These are phyloP conservation scores for Cyclophora albipunctata DNA, from an alignment of 2,888 invertebrate species.

Conservation along the genomic window DNA sequence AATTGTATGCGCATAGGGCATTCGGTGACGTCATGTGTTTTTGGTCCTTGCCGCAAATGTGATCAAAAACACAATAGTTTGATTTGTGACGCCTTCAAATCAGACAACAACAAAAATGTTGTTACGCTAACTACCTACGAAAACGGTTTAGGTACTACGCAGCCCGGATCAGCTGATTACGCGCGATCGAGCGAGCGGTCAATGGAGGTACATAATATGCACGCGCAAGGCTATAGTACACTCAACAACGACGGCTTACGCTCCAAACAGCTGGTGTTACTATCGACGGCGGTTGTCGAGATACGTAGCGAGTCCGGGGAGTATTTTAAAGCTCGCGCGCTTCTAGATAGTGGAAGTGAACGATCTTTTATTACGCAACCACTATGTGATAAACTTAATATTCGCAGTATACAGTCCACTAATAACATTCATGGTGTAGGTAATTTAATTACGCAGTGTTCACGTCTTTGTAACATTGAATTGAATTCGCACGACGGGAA, in stretches of 20 bases:
- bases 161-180: too few species aligned
- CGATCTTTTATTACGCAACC: conserved; percentile 15
- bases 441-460: conserved; percentile 11
- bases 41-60: conserved; percentile 6
- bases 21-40: not conserved
- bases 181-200: too few species aligned
- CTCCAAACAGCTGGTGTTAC: conserved; percentile 1
- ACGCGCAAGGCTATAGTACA: too few species aligned
- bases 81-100: too few species aligned
- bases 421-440: conserved; percentile 15
- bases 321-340: not conserved
- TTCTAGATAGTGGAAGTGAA: conserved; percentile 12
- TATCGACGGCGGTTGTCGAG: not conserved
- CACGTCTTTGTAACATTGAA: conserved; percentile 12
- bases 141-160: too few species aligned
- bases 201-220: too few species aligned
- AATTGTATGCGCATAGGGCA: conserved; percentile 7
- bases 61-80: conserved; percentile 6
- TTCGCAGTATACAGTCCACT: conserved; percentile 20
- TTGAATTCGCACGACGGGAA: conserved; percentile 6
- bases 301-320: too few species aligned
- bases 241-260: not conserved
- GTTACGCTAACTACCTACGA: too few species aligned
- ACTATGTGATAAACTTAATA: conserved; percentile 13
- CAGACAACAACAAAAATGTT: too few species aligned